Percentiles rank a stretch among this genome's conserved stretches.
phyloP scores from a whole-genome alignment of 1,140 invertebrate species.

The Sitophilus oryzae region DNA sequence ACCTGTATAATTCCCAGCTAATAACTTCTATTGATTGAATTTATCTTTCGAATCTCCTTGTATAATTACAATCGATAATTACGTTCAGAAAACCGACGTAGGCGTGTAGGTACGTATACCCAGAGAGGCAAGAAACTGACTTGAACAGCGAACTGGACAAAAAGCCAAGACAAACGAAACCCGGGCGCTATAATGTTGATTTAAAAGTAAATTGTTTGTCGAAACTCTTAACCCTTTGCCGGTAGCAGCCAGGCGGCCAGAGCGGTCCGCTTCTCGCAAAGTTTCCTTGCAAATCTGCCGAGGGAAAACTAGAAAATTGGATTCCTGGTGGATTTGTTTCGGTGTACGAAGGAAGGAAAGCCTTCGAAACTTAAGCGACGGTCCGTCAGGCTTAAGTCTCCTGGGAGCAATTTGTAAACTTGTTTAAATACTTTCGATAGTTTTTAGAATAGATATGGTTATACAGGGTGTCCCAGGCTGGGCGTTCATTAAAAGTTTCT shows the following conservation, averaged over 20 bases:
- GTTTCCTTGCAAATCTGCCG: neutral
- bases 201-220: neutral
- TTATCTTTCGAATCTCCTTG: no score
- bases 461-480: no score
- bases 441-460: no score
- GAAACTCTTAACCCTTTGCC: neutral
- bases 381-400: neutral
- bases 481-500: no score
- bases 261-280: neutral
- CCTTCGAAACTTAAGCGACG: neutral
- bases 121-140: no score
- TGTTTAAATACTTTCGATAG: neutral
- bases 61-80: no score
- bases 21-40: no score
- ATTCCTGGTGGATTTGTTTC: neutral
- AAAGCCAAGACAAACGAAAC: no score
- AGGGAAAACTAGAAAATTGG: neutral
- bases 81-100: no score
- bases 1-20: no score
- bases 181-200: neutral
- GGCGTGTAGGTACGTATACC: no score
- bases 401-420: neutral
- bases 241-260: neutral
- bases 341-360: neutral
- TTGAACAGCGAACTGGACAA: no score